Base-by-base conservation (phyloP, 2,797 vertebrate genomes). In the Fistularia commersonii region DNA sequence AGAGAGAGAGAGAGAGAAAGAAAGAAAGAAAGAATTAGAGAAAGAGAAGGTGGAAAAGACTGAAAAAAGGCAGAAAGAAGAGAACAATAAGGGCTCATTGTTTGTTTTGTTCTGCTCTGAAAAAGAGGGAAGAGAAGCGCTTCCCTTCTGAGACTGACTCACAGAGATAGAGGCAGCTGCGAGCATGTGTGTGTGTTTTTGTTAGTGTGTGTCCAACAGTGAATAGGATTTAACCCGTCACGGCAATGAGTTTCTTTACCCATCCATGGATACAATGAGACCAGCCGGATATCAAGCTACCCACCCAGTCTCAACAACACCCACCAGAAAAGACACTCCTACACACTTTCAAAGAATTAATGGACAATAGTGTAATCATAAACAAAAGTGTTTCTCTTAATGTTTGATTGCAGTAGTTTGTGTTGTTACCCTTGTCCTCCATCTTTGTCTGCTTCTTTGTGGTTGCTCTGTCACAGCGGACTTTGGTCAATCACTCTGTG, bases 161-260 rank as follows among this genome's bases (percentile, higher is more conserved):
- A 64, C 71, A 68, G 81, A 86, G 84, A 86, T 84, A 82, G 83
- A 82, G 74, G 79, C 84, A 81, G 83, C 79, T 83, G 80, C 34
- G 34, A 51, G 57, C 57, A 57, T 40, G 62, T 63, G 70, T 41
- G 53, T 47, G 47, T 43, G 55, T 60, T 64, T 41, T 63, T 52
- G 69, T 37, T 64, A 41, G 56, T 37, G 54, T 45, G 58, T 15
- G 54, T 81, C 74, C 68, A 12, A 75, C 75, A 70, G 76, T 86
- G 84, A 87, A 88, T 84, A 76, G 86, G 86, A 85, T 86, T 88
- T 88, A 88, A 87, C 84, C 78, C 79, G 86, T 88, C 84, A 88
- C 84, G 79, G 65, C 86, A 82, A 86, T 87, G 86, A 84, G 78
- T 88, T 88, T 85, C 86, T 87, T 88, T 86, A 81, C 84, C 81